A percentile compares a stretch with the other conserved stretches of the same genome.
Evolutionary conservation across 2,113 vertebrate species (phyloP).

Genomic region (Pelobates fuscus): DNA sequence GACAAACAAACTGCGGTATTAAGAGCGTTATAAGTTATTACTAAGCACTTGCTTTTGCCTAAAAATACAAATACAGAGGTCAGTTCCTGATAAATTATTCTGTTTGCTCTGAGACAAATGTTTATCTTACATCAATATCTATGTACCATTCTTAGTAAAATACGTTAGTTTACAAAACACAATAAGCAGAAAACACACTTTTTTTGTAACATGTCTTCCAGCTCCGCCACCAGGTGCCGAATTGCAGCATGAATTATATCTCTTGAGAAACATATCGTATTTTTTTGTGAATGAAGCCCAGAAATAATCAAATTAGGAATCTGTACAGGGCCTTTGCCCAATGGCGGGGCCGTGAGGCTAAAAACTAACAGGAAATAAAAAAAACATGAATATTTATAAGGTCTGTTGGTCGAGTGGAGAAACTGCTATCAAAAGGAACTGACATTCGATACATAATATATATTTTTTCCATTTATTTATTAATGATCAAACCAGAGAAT

Average conservation of each 20-base stretch:
- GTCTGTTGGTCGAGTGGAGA: background rate
- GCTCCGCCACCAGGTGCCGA: slow-evolving; percentile 3
- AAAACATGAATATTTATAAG: slow-evolving; percentile 41
- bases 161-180: slow-evolving; percentile 1
- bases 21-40: too few relatives aligned
- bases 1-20: too few relatives aligned
- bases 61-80: too few relatives aligned
- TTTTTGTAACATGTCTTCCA: slow-evolving; percentile 2
- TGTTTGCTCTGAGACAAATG: background rate
- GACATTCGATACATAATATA: slow-evolving; percentile 9
- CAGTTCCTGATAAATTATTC: too few relatives aligned
- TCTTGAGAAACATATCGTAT: slow-evolving; percentile 3
- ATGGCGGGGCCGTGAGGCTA: slow-evolving; percentile 8
- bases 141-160: background rate
- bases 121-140: slow-evolving; percentile 10
- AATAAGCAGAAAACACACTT: slow-evolving; percentile 5
- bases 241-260: background rate
- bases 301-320: slow-evolving; percentile 23
- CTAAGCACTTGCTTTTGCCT: too few relatives aligned
- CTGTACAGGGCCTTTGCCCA: background rate
- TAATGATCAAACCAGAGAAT: slow-evolving; percentile 25
- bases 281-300: slow-evolving; percentile 18
- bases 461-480: background rate
- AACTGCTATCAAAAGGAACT: background rate
- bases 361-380: slow-evolving; percentile 25